phyloP scores from a whole-genome alignment of 2,113 vertebrate species.

The Morone chrysops region DNA sequence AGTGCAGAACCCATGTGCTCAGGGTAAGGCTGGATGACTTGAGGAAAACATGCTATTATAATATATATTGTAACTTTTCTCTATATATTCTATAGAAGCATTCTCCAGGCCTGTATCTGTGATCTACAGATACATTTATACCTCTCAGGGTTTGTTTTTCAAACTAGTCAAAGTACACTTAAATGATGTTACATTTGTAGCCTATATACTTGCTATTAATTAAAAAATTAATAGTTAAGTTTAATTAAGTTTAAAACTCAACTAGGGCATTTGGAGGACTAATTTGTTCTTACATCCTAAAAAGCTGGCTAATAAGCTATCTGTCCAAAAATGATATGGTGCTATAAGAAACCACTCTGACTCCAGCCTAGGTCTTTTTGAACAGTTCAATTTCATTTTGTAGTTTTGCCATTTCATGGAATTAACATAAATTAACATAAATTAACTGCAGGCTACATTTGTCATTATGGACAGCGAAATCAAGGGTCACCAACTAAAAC shows the following conservation, averaged over 20 bases:
- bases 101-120: background rate
- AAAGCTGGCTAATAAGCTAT: too few relatives aligned
- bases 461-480: background rate
- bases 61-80: background rate
- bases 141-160: background rate
- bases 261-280: too few relatives aligned
- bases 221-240: too few relatives aligned
- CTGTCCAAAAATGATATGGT: too few relatives aligned
- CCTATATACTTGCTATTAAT: too few relatives aligned
- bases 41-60: background rate
- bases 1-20: background rate
- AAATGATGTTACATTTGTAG: background rate
- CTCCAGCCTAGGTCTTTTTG: background rate
- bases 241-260: too few relatives aligned
- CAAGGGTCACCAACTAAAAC: background rate
- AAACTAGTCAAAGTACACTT: background rate
- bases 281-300: too few relatives aligned
- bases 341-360: too few relatives aligned
- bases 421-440: background rate
- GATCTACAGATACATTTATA: background rate
- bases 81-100: too few relatives aligned
- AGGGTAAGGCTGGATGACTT: background rate
- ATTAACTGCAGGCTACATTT: too few relatives aligned
- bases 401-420: background rate
- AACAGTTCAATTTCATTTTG: background rate